phyloP scores from a whole-genome alignment of 2,888 invertebrate species.

The Callosobruchus maculatus region DNA sequence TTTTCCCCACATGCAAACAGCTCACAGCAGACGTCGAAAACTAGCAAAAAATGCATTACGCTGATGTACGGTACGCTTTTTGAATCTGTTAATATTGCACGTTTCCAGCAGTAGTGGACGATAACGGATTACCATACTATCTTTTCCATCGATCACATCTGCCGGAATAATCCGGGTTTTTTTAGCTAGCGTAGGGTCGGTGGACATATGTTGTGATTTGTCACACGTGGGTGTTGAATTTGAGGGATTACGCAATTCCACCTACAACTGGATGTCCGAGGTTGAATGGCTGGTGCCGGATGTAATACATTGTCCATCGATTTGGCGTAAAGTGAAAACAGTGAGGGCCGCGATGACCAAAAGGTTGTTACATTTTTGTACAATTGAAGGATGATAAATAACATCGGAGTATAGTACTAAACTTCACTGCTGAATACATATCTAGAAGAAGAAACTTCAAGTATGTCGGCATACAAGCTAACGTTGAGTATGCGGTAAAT shows the following conservation, averaged over 20 bases:
- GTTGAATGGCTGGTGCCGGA: not conserved
- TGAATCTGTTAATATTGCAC: not conserved
- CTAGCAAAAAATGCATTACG: constrained; percentile 15
- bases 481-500: too few species aligned
- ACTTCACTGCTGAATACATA: too few species aligned
- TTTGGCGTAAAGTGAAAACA: not conserved
- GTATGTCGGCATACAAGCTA: too few species aligned
- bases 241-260: not conserved
- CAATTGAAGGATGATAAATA: too few species aligned
- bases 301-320: not conserved
- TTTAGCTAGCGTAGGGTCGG: not conserved
- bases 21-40: not conserved
- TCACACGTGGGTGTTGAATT: not conserved
- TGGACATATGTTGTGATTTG: not conserved
- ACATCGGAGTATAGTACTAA: too few species aligned
- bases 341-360: too few species aligned
- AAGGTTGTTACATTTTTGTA: too few species aligned
- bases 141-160: constrained; percentile 1
- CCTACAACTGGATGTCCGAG: not conserved
- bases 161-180: not conserved
- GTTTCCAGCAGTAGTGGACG: constrained; percentile 4
- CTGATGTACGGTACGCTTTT: constrained; percentile 1
- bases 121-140: constrained; percentile 7
- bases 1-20: not conserved
- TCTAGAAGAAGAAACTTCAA: too few species aligned